Percentiles rank a stretch among this genome's conserved stretches.
These are phyloP conservation scores for Lycorma delicatula DNA, from an alignment of 1,140 invertebrate genomes.

Conservation along the genomic window DNA sequence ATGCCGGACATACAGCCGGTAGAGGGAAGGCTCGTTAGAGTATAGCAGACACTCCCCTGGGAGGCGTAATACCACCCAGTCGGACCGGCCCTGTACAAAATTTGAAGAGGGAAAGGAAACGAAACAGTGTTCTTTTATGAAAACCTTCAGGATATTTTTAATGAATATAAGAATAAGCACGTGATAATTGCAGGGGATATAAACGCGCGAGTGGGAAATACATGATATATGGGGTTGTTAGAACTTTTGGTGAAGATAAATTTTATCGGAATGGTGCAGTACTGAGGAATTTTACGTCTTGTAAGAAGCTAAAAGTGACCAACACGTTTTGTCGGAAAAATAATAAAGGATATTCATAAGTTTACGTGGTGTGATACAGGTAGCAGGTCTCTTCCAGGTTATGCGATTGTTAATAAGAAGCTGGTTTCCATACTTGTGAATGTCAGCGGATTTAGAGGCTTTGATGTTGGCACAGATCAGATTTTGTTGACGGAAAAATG, in stretches of 20 bases:
- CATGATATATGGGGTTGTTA: background rate
- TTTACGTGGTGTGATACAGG: background rate
- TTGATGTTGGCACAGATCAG: background rate
- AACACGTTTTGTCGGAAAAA: no score
- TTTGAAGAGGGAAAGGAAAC: background rate
- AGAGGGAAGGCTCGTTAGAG: no score
- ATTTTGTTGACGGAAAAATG: background rate
- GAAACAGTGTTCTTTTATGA: background rate
- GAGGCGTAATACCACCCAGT: no score
- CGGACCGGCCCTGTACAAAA: no score
- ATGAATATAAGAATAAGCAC: background rate
- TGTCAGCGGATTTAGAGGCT: background rate
- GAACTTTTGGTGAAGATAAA: background rate
- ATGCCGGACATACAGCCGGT: no score
- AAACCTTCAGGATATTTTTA: background rate
- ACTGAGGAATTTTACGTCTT: background rate
- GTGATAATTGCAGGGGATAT: background rate
- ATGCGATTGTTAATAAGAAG: background rate
- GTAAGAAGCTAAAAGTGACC: background rate
- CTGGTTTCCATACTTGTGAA: background rate
- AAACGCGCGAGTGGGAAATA: background rate
- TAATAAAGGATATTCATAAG: background rate
- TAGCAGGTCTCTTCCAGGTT: background rate
- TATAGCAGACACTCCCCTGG: no score
- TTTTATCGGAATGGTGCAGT: background rate